Evolutionary conservation across 2,797 vertebrate species (phyloP), one percentile per base, ranked within the genome.

Genomic region (Paratrypauchen microcephalus): DNA sequence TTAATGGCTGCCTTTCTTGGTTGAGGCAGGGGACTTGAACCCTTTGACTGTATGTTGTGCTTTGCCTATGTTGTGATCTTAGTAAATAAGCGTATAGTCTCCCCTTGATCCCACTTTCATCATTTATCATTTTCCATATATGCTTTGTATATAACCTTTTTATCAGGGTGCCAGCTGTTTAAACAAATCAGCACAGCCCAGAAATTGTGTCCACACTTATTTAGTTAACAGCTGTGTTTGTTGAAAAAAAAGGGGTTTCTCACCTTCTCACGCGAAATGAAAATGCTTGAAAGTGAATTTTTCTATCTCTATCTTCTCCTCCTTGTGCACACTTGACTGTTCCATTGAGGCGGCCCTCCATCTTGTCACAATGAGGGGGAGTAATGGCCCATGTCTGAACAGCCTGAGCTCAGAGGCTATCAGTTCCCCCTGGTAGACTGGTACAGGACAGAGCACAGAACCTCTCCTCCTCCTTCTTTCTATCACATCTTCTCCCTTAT

Each of bases 291-390:
- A 83, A 83, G 67, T 11, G 55, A 62, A 39, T 77, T 77, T 62
- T 36, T 52, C n/a, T 60, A 67, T 81, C 67, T 69, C 73, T 84
- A 66, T 72, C 63, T 73, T 72, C 36, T 64, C 45, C 65, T 68
- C 72, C 55, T 12, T 36, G n/a, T 19, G 64, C 73, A 78, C 81
- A 79, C 86, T 86, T 74, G 78, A 80, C 76, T 75, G 84, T 84
- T 82, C 72, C 71, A 64, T 86, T 76, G 67, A 87, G 75, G 86
- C 85, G 77, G 75, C 76, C 83, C 81, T 90, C 88, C 85, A 86
- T 91, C 89, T 88, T 87, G 90, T 89, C 83, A 86, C 82, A 87
- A 82, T 84, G 82, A 86, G 86, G 85, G 78, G 79, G 83, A 80
- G 78, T 89, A 89, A 90, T 88, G 87, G 86, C 78, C 83, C 85